Conservation (phyloP, 1,140 invertebrate genomes). For the Contarinia nasturtii region DNA sequence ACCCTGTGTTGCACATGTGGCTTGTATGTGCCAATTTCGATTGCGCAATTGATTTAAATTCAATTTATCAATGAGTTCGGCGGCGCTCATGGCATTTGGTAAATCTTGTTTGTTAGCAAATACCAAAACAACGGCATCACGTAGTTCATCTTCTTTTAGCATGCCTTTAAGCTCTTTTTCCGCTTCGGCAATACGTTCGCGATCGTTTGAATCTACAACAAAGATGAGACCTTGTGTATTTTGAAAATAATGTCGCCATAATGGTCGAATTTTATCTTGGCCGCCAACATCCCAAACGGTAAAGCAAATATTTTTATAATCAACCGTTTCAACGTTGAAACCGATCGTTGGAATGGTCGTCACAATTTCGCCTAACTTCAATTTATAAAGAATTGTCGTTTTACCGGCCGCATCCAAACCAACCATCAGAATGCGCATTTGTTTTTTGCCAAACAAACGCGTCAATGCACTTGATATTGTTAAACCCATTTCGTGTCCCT, state of each 20-base stretch:
- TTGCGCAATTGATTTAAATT: constrained; percentile 79
- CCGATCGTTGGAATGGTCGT: constrained; percentile 97
- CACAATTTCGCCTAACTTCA: constrained; percentile 94
- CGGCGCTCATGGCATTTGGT: constrained; percentile 93
- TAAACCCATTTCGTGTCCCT: constrained; percentile 85
- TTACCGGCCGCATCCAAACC: no score
- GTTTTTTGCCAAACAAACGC: constrained; percentile 92
- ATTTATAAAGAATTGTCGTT: constrained; percentile 92
- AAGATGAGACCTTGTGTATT: constrained; percentile 96
- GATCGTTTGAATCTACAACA: constrained; percentile 93
- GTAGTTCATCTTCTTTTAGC: constrained; percentile 87
- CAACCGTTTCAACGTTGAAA: no score
- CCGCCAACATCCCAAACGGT: no score
- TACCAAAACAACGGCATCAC: constrained; percentile 90
- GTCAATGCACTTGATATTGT: constrained; percentile 87
- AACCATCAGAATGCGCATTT: no score
- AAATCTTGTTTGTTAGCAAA: constrained; percentile 99
- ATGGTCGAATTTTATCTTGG: no score
- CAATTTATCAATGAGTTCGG: constrained; percentile 90
- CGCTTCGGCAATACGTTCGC: constrained; percentile 88
- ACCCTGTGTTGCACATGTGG: constrained; percentile 93
- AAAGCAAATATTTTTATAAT: no score
- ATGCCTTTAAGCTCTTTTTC: constrained; percentile 87
- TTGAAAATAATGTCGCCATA: constrained; percentile 98
- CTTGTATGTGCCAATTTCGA: constrained; percentile 86